A percentile compares a stretch with the other conserved stretches of the same genome.
Evolutionary conservation across 2,888 invertebrate genomes (phyloP).

Genomic region (Drosophila multiciliata): DNA sequence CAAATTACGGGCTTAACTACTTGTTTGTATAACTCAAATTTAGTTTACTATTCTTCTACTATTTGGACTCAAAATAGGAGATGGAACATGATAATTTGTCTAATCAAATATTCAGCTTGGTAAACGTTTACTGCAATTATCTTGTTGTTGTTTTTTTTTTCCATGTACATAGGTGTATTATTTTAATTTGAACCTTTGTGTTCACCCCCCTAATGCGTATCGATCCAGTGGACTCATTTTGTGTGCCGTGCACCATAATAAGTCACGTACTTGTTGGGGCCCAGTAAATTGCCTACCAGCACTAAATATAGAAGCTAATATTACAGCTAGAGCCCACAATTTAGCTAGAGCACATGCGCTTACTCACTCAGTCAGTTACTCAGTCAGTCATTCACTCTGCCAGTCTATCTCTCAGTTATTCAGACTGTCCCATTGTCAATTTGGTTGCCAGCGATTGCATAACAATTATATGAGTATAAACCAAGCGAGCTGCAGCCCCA

Average conservation of each 20-base stretch:
- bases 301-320: slow-evolving; percentile 53
- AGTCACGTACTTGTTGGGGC: slow-evolving; percentile 48
- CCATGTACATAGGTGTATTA: slow-evolving; percentile 2
- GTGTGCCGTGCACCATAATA: slow-evolving; percentile 39
- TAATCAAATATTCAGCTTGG: background rate
- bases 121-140: background rate
- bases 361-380: background rate
- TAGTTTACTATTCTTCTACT: background rate
- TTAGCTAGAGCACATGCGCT: slow-evolving; percentile 41
- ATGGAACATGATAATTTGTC: no score
- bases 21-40: background rate
- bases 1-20: background rate
- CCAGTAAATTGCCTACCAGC: slow-evolving; percentile 37
- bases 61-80: background rate
- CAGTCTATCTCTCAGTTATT: slow-evolving; percentile 9
- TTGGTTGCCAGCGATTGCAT: slow-evolving; percentile 49
- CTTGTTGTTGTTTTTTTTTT: background rate
- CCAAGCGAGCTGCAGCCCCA: background rate
- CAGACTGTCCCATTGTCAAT: slow-evolving; percentile 18
- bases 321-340: slow-evolving; percentile 27
- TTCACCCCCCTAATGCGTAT: slow-evolving; percentile 50
- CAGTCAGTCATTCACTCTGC: slow-evolving; percentile 9
- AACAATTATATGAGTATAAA: slow-evolving; percentile 43
- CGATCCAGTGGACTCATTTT: slow-evolving; percentile 52
- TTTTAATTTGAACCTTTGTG: slow-evolving; percentile 32